Conservation (phyloP, 2,888 invertebrate genomes). For the Magallana nippona region DNA sequence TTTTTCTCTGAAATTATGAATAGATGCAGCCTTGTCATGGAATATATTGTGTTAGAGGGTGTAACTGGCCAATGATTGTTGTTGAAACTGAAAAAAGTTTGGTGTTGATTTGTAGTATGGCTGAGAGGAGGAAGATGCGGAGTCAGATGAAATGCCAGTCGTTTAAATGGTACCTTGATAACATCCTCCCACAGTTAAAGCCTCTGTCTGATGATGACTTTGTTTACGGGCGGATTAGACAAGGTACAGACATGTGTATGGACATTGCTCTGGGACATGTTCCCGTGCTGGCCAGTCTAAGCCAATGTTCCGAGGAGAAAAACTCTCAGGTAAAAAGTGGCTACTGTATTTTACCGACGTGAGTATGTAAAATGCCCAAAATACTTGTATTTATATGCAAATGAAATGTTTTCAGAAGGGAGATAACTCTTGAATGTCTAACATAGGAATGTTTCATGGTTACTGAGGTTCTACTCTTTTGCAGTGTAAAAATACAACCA, state of each 20-base stretch:
- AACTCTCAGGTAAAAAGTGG: constrained; percentile 58
- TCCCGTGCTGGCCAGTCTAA: constrained; percentile 59
- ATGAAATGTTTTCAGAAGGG: too few species aligned
- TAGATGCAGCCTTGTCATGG: too few species aligned
- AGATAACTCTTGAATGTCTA: too few species aligned
- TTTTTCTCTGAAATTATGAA: too few species aligned
- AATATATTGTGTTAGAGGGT: too few species aligned
- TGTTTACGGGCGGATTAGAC: constrained; percentile 65
- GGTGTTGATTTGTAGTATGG: constrained; percentile 54
- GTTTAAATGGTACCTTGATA: constrained; percentile 94
- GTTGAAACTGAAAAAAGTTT: neutral
- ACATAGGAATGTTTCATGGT: too few species aligned
- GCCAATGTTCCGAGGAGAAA: constrained; percentile 54
- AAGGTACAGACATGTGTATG: constrained; percentile 64
- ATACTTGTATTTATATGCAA: too few species aligned
- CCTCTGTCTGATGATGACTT: constrained; percentile 67
- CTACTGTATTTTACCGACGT: too few species aligned
- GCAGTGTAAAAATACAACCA: too few species aligned
- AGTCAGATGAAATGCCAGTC: constrained; percentile 85
- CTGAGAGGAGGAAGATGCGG: constrained; percentile 55
- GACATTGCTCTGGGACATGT: constrained; percentile 70
- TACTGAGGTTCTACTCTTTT: too few species aligned
- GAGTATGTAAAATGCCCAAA: too few species aligned
- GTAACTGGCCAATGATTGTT: neutral
- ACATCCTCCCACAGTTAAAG: constrained; percentile 87